Base-by-base conservation (phyloP, 2,113 vertebrate genomes). In the Aythya baeri region DNA sequence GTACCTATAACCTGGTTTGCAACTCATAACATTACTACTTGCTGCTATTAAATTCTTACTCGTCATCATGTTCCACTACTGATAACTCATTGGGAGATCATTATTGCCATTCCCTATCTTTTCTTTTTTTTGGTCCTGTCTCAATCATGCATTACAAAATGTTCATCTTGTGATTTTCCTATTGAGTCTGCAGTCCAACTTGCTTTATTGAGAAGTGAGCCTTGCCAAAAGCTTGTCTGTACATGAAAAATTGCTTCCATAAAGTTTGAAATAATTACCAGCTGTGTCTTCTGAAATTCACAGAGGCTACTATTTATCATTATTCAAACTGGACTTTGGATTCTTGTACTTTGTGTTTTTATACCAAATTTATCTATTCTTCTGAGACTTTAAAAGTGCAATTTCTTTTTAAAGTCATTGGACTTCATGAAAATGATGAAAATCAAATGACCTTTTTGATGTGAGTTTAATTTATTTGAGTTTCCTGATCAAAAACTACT, bases 191-290 rank as follows among this genome's bases (percentile, higher is more conserved):
- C 62, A 80, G 50, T 46, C 27, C 52, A 93, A 94, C 67, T 77
- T 62, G 63, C 41, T 94, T 93, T 93, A 91, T 73, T 80, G 91
- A 89, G 91, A 77, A 89, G 34, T 8, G 29, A 91, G 63, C n/a
- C 71, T 87, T 94, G 94, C 95, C 96, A 97, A 93, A 84, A 89
- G 1, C 81, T 93, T 97, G 95, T 91, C 91, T 91, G 62, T 91
- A 80, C 59, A 80, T 95, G 94, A 97, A 94, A 94, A 95, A 96
- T 94, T 62, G 75, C 84, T 94, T 95, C 94, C 89, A 95, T 93
- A 89, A 89, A 95, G 67, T 89, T 75, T 96, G 75, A 95, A 97
- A 95, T 96, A 97, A 97, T 96, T 96, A 89, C 95, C 95, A 97
- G 74, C 96, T 97, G 94, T 85, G 84, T 93, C 75, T 94, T 91